Conservation (phyloP, 2,797 vertebrate genomes). For the Melopsittacus undulatus region DNA sequence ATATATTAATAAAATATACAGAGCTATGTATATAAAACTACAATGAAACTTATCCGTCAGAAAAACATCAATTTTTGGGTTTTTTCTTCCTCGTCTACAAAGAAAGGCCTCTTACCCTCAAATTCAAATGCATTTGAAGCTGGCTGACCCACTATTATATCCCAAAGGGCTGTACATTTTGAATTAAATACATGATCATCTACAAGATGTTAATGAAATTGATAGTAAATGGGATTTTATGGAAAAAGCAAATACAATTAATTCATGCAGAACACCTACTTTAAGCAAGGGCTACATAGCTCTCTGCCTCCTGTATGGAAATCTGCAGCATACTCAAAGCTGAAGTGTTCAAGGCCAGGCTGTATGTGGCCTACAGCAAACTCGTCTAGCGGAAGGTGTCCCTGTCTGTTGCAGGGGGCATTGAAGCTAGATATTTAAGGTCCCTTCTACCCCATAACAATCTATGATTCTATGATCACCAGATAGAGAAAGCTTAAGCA, state of each 20-base stretch:
- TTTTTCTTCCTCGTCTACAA: background rate
- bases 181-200: background rate
- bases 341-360: background rate
- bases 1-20: background rate
- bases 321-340: accelerated
- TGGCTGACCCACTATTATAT: background rate
- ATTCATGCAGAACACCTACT: background rate
- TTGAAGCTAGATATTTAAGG: background rate
- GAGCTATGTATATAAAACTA: background rate
- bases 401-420: background rate
- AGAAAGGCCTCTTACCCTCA: background rate
- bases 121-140: background rate
- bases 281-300: background rate
- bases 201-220: background rate
- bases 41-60: background rate
- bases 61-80: background rate
- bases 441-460: background rate
- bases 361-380: background rate
- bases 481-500: background rate
- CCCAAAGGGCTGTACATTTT: background rate
- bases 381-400: background rate
- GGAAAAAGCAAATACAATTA: background rate
- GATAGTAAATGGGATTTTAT: background rate
- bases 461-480: background rate
- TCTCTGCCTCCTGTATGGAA: background rate